Conservation (phyloP, 2,888 invertebrate species). For the Diplolepis rosae region DNA sequence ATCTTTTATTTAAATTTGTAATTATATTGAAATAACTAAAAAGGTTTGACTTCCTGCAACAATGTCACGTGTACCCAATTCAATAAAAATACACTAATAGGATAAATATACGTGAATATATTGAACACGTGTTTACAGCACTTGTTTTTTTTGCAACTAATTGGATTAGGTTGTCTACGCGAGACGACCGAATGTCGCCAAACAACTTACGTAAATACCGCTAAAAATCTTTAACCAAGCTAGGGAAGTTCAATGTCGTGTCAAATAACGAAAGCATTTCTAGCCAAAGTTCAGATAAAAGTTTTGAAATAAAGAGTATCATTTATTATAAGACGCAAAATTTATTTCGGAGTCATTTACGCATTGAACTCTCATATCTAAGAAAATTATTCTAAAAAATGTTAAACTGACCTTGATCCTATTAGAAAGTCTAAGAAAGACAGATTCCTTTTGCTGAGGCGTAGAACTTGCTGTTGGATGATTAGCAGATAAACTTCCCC, state of each 20-base stretch:
- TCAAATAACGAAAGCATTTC: constrained; percentile 43
- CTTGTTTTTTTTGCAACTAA: constrained; percentile 7
- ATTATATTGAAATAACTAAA: too few species aligned
- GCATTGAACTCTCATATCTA: neutral
- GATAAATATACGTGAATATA: constrained; percentile 7
- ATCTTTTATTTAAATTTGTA: too few species aligned
- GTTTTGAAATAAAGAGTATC: neutral
- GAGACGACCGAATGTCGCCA: constrained; percentile 31
- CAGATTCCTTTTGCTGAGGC: constrained; percentile 88
- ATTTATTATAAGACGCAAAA: neutral
- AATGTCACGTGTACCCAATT: neutral
- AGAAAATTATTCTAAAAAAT: neutral
- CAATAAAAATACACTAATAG: neutral
- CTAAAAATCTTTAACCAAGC: constrained; percentile 42
- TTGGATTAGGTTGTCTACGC: constrained; percentile 14
- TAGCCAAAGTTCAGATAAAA: constrained; percentile 30
- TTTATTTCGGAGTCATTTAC: neutral
- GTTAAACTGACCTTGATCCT: constrained; percentile 86
- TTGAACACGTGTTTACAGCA: constrained; percentile 21
- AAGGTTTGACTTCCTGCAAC: neutral
- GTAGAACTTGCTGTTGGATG: constrained; percentile 67
- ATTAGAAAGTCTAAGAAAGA: constrained; percentile 96
- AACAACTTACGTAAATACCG: constrained; percentile 47
- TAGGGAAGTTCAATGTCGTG: constrained; percentile 49
- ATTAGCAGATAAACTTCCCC: constrained; percentile 65